Evolutionary conservation across 2,888 invertebrate genomes (phyloP), one percentile per base, ranked within the genome.

Genomic region (Leptinotarsa peninsularis): DNA sequence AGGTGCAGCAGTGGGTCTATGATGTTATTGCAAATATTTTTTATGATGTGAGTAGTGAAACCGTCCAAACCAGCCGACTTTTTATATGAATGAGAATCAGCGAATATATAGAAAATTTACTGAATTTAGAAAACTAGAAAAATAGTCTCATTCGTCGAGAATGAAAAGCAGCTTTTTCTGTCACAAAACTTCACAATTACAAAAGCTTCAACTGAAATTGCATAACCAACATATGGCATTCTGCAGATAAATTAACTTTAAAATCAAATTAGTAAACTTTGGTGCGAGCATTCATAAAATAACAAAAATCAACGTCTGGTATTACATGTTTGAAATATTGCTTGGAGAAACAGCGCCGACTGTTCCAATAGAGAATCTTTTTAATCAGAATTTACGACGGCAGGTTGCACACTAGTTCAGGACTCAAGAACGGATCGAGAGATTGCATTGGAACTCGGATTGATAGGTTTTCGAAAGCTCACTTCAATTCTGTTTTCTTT

Each of bases 291-390:
- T 52, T 68, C 15, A 67, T 27, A 52, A 52, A 43, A 67, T 17
- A 68, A 68, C 33, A 23, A 68, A 68, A 50, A 68, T 68, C 68
- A 68, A 17, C 50, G 56, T 17, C 18, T 50, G 54, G 4, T 68
- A 52, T 21, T 10, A 21, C 50, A 18, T 18, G 15, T 68, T 52
- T 54, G 68, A 68, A 68, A 68, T 68, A 54, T 68, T 27, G 68
- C 13, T 52, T 3, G 52, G 68, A 68, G 27, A 68, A 27, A 67
- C 67, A 18, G 67, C 49, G n/a, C n/a, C 27, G 52, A 68, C 68
- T 52, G 54, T 33, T 54, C n/a, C 54, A 54, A 54, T 54, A 54
- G 54, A n/a, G 43, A 43, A n/a, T 54, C 54, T n/a, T 54, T 54
- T 54, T 54, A 54, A 54, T 54, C 54, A n/a, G 15, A n/a, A 54